Evolutionary conservation across 2,797 vertebrate genomes (phyloP), one percentile per base, ranked within the genome.

Genomic region (Pagetopsis macropterus): DNA sequence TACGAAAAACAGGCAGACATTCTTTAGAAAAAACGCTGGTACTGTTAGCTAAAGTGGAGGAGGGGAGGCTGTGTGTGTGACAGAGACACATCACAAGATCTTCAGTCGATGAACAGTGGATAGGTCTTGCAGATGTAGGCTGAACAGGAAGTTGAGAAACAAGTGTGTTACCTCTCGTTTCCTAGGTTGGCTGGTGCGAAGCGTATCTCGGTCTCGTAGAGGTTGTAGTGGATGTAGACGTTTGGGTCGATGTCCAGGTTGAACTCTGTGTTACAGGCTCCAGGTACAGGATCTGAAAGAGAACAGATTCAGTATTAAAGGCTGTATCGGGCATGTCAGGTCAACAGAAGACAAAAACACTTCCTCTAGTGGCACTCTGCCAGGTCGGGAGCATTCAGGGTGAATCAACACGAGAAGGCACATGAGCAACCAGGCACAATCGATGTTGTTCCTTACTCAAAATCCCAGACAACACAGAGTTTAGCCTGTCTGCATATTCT

Each of bases 151-250:
- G 57, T n/a, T 5, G 44, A 51, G 45, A 45, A 60, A 58, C 8
- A 0, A 0, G 31, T 70, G 83, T 11, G 80, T 65, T 86, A 99
- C 98, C 98, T 97, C 43, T 75, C 68, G 13, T 94, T 94, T 46
- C 98, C 98, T 48, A 98, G 72, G 72, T 98, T 99, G 11, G 97
- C 98, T 9, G 97, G 96, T 0, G 96, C 96, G 83, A 99, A 98
- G 3, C 86, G 94, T 73, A 99, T 92, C 2, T 87, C 93, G 14
- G 92, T 96, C 85, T 97, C 96, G 37, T 95, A 96, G 82, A 97
- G 82, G 2, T 96, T 96, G 89, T 98, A 99, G 49, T 83, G 92
- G 67, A 99, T 63, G 75, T 98, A 95, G 88, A 99, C 76, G 68
- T 97, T 98, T 9, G 98, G 96, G 87, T 99, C 97, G 2, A 94